A percentile compares a stretch with the other conserved stretches of the same genome.
Conservation (phyloP, 2,888 invertebrate genomes). For the Oscheius sp. region DNA sequence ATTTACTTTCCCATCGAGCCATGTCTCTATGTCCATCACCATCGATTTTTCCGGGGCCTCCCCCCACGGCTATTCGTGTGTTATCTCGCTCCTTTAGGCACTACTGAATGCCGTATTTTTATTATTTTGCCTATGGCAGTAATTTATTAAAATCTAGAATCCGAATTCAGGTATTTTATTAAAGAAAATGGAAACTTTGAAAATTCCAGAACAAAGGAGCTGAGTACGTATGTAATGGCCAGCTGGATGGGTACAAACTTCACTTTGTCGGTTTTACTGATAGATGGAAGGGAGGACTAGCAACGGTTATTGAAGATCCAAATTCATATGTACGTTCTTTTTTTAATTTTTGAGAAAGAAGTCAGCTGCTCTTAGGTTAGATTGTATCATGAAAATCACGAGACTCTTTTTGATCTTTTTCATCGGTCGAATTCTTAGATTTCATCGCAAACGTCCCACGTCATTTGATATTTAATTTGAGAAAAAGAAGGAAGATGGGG, state of each 20-base stretch:
- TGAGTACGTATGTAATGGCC: slow-evolving; percentile 54
- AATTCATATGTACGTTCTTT: slow-evolving; percentile 30
- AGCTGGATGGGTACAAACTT: slow-evolving; percentile 51
- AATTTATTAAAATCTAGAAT: slow-evolving; percentile 63
- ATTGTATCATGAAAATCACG: no score
- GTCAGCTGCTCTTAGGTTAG: no score
- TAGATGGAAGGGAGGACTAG: slow-evolving; percentile 67
- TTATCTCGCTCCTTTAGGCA: neutral
- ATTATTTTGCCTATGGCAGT: slow-evolving; percentile 65
- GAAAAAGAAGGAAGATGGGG: no score
- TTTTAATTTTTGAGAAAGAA: neutral
- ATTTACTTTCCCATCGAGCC: no score
- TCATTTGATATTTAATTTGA: no score
- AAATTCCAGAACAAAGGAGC: slow-evolving; percentile 62
- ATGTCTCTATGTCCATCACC: no score
- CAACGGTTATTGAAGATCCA: slow-evolving; percentile 40
- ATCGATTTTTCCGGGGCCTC: neutral
- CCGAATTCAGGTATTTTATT: slow-evolving; percentile 51
- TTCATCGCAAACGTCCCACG: no score
- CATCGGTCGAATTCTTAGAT: no score
- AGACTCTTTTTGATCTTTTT: no score
- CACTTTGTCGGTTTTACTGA: slow-evolving; percentile 53
- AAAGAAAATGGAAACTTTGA: neutral
- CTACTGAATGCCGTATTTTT: slow-evolving; percentile 52
- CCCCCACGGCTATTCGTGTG: neutral